Percentiles rank a stretch among this genome's conserved stretches.
Evolutionary conservation across 2,113 vertebrate genomes (phyloP).

Genomic region (Tragelaphus buxtoni): DNA sequence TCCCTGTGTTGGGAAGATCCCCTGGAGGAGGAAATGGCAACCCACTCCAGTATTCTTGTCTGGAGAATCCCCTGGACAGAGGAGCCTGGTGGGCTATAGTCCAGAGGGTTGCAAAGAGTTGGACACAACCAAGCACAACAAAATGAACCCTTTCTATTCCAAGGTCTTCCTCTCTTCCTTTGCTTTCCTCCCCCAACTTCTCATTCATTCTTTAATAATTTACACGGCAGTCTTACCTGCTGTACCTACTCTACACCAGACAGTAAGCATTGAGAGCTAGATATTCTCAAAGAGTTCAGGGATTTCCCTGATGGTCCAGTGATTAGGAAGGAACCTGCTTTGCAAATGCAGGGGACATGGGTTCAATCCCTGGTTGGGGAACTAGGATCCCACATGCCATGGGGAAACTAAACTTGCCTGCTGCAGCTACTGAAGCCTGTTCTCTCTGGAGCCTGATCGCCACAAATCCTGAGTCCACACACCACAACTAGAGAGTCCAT

Average conservation of each 20-base stretch:
- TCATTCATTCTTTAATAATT: neutral
- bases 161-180: neutral
- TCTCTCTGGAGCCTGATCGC: neutral
- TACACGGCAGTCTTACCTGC: neutral
- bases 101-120: neutral
- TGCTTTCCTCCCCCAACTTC: neutral
- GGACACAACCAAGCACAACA: neutral
- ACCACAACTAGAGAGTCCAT: neutral
- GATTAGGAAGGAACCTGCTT: neutral
- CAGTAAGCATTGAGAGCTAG: neutral
- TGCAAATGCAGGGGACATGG: neutral
- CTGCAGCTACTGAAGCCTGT: neutral
- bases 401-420: neutral
- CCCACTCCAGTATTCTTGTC: neutral
- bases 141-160: neutral
- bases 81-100: neutral
- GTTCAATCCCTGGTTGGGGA: neutral
- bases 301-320: neutral
- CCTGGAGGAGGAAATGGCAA: neutral
- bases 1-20: neutral
- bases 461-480: neutral
- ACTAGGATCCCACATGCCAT: neutral
- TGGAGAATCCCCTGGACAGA: neutral
- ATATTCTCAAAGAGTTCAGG: neutral
- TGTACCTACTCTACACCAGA: neutral